phyloP scores from a whole-genome alignment of 2,888 invertebrate genomes.

The Nebria salina region DNA sequence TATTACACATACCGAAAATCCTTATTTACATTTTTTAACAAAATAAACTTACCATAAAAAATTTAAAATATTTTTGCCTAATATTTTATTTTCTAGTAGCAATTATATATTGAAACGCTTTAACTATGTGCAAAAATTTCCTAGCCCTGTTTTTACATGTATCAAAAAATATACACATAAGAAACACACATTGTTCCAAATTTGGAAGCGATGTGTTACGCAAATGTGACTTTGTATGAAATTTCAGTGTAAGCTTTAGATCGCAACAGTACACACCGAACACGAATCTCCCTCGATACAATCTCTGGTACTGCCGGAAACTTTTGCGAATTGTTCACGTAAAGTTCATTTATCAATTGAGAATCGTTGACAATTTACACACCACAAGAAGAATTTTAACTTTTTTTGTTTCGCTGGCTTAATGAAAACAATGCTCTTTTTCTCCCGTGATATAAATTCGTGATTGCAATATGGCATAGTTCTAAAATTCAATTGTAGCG shows the following conservation, averaged over 20 bases:
- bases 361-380: constrained; percentile 12
- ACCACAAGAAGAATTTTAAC: neutral
- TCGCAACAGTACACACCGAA: constrained; percentile 24
- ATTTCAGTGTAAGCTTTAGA: neutral
- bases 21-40: no score
- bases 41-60: no score
- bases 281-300: constrained; percentile 10
- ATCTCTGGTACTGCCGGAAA: constrained; percentile 22
- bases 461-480: neutral
- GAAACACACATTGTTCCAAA: neutral
- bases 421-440: neutral
- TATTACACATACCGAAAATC: neutral
- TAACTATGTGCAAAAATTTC: no score
- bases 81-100: no score
- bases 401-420: neutral
- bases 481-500: neutral
- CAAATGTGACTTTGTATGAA: neutral
- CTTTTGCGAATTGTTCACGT: constrained; percentile 38
- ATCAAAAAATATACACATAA: no score
- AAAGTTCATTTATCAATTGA: constrained; percentile 32
- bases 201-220: neutral
- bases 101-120: no score
- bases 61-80: no score
- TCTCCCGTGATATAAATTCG: neutral
- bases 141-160: no score